Evolutionary conservation across 2,113 vertebrate genomes (phyloP).

Genomic region (Channa maculata): DNA sequence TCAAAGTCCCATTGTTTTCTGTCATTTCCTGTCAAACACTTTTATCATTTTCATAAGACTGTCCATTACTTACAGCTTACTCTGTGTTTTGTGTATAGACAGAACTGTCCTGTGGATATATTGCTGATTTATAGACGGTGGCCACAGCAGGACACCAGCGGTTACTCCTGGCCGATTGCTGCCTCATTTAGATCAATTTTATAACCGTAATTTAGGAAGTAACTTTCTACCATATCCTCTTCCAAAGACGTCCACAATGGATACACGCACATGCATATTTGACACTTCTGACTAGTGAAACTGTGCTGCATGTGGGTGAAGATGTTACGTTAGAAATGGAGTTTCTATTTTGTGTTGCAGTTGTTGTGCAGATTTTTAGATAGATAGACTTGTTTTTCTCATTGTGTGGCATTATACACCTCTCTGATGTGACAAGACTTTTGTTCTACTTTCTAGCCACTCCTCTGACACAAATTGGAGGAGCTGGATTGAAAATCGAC

Average conservation of each 20-base stretch:
- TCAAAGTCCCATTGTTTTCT: background rate
- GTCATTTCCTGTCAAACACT: background rate
- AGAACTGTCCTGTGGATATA: background rate
- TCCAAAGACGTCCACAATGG: slow-evolving; percentile 8
- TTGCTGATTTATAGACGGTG: slow-evolving; percentile 44
- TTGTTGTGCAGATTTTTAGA: slow-evolving; percentile 4
- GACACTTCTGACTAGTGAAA: background rate
- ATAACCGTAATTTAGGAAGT: slow-evolving; percentile 42
- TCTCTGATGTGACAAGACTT: slow-evolving; percentile 32
- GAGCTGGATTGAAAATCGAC: slow-evolving; percentile 60
- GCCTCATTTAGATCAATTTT: slow-evolving; percentile 58
- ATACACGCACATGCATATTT: background rate
- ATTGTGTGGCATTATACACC: slow-evolving; percentile 5
- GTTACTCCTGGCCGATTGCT: slow-evolving; percentile 58
- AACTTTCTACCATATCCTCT: slow-evolving; percentile 36
- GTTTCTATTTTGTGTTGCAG: background rate
- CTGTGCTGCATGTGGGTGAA: slow-evolving; percentile 15
- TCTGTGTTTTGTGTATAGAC: background rate
- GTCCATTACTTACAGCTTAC: slow-evolving; percentile 2
- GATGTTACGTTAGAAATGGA: slow-evolving; percentile 22
- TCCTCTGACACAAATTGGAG: slow-evolving; percentile 57
- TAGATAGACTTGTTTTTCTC: background rate
- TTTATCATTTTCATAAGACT: slow-evolving; percentile 2
- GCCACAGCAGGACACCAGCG: slow-evolving; percentile 39
- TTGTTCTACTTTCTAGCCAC: slow-evolving; percentile 53